A percentile compares a stretch with the other conserved stretches of the same genome.
phyloP scores from a whole-genome alignment of 2,888 invertebrate genomes.

The Nomada goodeniana region DNA sequence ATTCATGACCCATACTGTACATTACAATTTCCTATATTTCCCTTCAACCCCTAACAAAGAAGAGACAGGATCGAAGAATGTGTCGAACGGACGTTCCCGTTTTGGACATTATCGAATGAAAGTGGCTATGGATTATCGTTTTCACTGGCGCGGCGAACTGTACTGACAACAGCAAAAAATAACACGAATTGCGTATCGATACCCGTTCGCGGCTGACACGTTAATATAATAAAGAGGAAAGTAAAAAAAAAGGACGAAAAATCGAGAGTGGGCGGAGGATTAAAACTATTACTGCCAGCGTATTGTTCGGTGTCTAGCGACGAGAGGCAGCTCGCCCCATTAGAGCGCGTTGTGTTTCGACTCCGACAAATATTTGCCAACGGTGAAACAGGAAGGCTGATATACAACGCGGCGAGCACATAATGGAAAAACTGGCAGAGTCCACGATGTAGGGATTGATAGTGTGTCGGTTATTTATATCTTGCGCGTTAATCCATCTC shows the following conservation, averaged over 20 bases:
- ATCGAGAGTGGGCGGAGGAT: neutral
- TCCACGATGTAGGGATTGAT: slow-evolving; percentile 57
- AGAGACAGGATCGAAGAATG: neutral
- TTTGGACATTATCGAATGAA: neutral
- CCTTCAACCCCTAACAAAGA: too few species aligned
- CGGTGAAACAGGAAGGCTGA: slow-evolving; percentile 49
- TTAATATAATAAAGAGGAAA: slow-evolving; percentile 26
- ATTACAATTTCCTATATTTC: too few species aligned
- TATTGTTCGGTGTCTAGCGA: slow-evolving; percentile 26
- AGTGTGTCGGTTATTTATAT: slow-evolving; percentile 55
- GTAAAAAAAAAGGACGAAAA: neutral
- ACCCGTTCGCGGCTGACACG: neutral
- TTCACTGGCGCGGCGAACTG: neutral
- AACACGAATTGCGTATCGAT: neutral
- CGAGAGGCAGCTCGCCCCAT: slow-evolving; percentile 33
- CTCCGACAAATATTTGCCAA: slow-evolving; percentile 65
- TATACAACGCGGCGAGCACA: slow-evolving; percentile 4
- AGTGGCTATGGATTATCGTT: neutral
- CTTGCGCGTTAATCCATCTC: slow-evolving; percentile 44
- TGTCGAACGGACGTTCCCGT: neutral
- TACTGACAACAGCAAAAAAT: neutral
- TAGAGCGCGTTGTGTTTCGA: slow-evolving; percentile 57
- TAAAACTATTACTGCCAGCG: slow-evolving; percentile 7
- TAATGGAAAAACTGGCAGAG: slow-evolving; percentile 39
- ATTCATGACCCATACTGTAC: too few species aligned